phyloP scores from a whole-genome alignment of 2,113 vertebrate species.

The Sceloporus undulatus region DNA sequence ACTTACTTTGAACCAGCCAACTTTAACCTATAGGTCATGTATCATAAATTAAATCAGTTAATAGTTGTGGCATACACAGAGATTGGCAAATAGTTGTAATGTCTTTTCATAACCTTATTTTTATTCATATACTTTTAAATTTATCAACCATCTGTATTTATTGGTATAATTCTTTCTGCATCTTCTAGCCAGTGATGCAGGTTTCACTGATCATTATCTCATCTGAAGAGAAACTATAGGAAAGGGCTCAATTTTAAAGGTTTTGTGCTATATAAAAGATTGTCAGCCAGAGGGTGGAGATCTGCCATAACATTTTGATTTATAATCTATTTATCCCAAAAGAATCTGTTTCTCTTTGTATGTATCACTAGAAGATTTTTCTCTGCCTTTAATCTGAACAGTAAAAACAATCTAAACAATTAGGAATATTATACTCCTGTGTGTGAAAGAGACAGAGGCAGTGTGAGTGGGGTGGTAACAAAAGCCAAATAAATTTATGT shows the following conservation, averaged over 20 bases:
- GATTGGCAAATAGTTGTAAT: not conserved
- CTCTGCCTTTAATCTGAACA: not conserved
- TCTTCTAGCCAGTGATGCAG: not conserved
- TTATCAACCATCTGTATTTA: not conserved
- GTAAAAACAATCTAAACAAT: too few species aligned
- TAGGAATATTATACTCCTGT: not conserved
- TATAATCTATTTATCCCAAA: not conserved
- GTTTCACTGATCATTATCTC: not conserved
- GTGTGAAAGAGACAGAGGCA: too few species aligned
- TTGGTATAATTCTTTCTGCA: slow-evolving; percentile 2
- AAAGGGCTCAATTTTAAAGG: not conserved
- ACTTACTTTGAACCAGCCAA: too few species aligned
- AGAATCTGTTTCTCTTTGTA: not conserved
- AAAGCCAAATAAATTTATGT: not conserved
- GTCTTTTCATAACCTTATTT: not conserved
- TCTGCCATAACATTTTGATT: not conserved
- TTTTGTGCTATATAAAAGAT: not conserved
- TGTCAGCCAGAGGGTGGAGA: not conserved
- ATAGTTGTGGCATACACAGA: not conserved
- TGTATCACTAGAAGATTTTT: not conserved
- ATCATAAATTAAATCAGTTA: too few species aligned
- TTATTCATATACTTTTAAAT: too few species aligned
- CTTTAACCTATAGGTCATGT: too few species aligned
- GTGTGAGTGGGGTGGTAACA: not conserved
- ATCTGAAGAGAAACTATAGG: not conserved